A percentile compares a stretch with the other conserved stretches of the same genome.
These are phyloP conservation scores for Lapara coniferarum DNA, from an alignment of 2,888 invertebrate genomes.

Conservation along the genomic window DNA sequence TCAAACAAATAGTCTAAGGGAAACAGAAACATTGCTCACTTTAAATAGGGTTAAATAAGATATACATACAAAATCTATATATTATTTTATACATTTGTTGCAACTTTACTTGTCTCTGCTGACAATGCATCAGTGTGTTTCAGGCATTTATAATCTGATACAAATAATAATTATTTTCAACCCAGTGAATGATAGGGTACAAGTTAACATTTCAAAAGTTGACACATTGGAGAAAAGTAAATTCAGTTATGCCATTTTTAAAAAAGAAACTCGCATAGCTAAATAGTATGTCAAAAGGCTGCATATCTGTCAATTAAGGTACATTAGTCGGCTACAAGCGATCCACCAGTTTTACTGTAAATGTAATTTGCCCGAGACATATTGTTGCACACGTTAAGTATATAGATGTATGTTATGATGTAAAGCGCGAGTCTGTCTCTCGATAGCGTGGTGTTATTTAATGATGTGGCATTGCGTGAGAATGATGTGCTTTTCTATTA, in stretches of 20 bases:
- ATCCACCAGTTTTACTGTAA: slow-evolving; percentile 7
- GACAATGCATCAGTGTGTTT: slow-evolving; percentile 57
- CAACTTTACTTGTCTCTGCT: slow-evolving; percentile 38
- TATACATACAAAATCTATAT: not conserved
- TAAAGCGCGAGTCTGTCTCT: slow-evolving; percentile 55
- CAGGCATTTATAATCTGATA: slow-evolving; percentile 44
- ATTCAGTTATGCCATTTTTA: not conserved
- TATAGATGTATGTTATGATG: slow-evolving; percentile 49
- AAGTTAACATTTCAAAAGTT: not conserved
- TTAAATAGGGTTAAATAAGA: not conserved
- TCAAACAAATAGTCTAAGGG: no score
- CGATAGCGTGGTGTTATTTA: slow-evolving; percentile 57
- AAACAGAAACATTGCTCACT: slow-evolving; percentile 1
- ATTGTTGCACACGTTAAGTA: slow-evolving; percentile 50
- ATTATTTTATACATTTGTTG: slow-evolving; percentile 8
- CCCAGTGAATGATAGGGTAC: not conserved
- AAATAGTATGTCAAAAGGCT: slow-evolving; percentile 11
- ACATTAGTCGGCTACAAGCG: slow-evolving; percentile 5
- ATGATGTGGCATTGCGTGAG: slow-evolving; percentile 63
- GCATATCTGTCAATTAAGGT: slow-evolving; percentile 18
- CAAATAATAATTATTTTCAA: not conserved
- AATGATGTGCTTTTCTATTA: slow-evolving; percentile 75
- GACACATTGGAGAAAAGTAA: not conserved
- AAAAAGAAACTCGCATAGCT: not conserved
- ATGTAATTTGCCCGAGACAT: slow-evolving; percentile 54